Evolutionary conservation across 2,797 vertebrate genomes (phyloP).

Genomic region (Diglossa cyanea): DNA sequence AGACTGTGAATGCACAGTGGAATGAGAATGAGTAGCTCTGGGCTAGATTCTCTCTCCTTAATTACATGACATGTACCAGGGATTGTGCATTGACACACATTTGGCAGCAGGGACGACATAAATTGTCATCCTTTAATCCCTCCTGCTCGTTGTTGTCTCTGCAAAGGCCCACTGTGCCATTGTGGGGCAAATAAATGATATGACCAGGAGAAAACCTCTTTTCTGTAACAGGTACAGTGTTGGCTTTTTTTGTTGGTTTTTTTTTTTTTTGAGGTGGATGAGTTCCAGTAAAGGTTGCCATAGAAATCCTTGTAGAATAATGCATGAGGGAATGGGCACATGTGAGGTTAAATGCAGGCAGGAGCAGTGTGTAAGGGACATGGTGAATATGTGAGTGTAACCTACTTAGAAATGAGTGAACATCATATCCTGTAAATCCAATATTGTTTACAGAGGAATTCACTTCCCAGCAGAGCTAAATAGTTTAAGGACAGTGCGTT

Average conservation of each 20-base stretch:
- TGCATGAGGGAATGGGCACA: background rate
- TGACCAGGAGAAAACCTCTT: background rate
- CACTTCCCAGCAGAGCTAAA: background rate
- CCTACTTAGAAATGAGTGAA: background rate
- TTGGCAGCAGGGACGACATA: background rate
- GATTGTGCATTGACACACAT: background rate
- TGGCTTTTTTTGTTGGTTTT: rapidly evolving
- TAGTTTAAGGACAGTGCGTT: background rate
- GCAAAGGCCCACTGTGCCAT: background rate
- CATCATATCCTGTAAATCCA: background rate
- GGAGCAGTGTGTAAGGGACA: background rate
- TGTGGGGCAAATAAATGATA: background rate
- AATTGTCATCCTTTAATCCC: background rate
- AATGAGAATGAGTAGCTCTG: background rate
- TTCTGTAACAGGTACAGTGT: background rate
- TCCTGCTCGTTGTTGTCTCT: background rate
- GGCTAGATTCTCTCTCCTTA: background rate
- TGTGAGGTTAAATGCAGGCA: background rate
- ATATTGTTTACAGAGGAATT: background rate
- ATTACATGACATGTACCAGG: background rate
- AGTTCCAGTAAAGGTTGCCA: background rate
- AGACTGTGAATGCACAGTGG: background rate
- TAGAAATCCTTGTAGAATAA: background rate
- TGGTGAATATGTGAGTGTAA: background rate
- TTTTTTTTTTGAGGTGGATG: background rate